Base-by-base conservation (phyloP, 2,888 invertebrate genomes). In the Eilema caniola region DNA sequence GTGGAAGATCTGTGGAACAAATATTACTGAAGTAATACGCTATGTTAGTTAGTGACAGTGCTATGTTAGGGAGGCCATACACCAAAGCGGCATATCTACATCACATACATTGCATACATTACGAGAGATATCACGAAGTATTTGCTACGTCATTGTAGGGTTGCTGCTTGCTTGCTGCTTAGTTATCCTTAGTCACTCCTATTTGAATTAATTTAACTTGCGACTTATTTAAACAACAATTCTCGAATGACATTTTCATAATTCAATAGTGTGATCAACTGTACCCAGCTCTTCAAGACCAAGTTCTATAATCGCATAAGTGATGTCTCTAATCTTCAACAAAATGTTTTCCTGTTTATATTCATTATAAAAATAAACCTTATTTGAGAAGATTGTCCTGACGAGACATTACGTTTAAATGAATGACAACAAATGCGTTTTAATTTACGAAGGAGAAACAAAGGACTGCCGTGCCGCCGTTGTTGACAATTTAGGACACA, bases 1-100 rank as follows among this genome's bases (percentile, higher is more conserved):
- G 80, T 96, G 96, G 89, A 96, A 96, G 65, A 96, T 94, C 96
- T 96, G 84, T 5, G 41, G 47, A 20, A 56, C 65, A 37, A 20
- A 24, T 12, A 33, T 25, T 20, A 7, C 20, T 25, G 0, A 8
- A 16, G 3, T 47, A 3, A 37, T 37, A 5, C 33, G 5, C 12
- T 37, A 12, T 12, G 12, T 1, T 37, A 37, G 33, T 11, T 37
- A 37, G 12, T 37, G 2, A 12, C 12, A 37, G 33, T 33, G 33
- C 33, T 33, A 33, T 33, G 5, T 8, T 33, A 33, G 33, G 33
- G 33, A 33, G 8, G 33, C 8, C 7, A 33, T 8, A 33, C 33
- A 33, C 8, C 10, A 33, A 33, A 33, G 33, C 10, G 33, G 33
- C 33, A 33, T 33, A 8, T 33, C 33, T 33, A 33, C 33, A 33